These are phyloP conservation scores for Steinernema hermaphroditum DNA, from an alignment of 2,888 invertebrate species.

Conservation along the genomic window DNA sequence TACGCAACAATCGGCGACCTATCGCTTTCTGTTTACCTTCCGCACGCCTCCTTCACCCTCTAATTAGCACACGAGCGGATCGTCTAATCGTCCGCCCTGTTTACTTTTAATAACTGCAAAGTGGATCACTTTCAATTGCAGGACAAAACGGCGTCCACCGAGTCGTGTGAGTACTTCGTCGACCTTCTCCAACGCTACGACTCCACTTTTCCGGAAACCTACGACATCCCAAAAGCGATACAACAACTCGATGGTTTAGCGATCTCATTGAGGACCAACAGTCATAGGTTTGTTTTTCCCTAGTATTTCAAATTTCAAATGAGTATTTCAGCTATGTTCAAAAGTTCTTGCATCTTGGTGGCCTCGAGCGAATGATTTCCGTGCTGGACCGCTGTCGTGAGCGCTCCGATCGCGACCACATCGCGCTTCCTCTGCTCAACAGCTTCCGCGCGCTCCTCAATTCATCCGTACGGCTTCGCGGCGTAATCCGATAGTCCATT, in stretches of 20 bases:
- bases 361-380: constrained; percentile 47
- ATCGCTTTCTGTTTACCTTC: background rate
- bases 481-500: background rate
- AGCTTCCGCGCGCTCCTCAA: constrained; percentile 61
- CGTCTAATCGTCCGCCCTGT: constrained; percentile 12
- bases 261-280: constrained; percentile 57
- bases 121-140: constrained; percentile 33
- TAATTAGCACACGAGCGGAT: constrained; percentile 18
- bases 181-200: background rate
- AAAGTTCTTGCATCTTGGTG: constrained; percentile 50
- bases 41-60: background rate
- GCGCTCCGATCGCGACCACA: constrained; percentile 36
- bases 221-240: constrained; percentile 48
- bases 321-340: constrained; percentile 60
- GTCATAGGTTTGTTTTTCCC: constrained; percentile 43
- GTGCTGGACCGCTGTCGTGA: constrained; percentile 50
- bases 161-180: constrained; percentile 26
- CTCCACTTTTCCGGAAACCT: constrained; percentile 41
- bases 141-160: constrained; percentile 39
- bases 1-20: no score
- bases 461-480: constrained; percentile 52
- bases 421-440: constrained; percentile 54
- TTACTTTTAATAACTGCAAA: background rate
- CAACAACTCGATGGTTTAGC: constrained; percentile 56
- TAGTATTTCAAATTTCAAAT: no score